Base-by-base conservation (phyloP, 2,888 invertebrate species). In the Baccha elongata region DNA sequence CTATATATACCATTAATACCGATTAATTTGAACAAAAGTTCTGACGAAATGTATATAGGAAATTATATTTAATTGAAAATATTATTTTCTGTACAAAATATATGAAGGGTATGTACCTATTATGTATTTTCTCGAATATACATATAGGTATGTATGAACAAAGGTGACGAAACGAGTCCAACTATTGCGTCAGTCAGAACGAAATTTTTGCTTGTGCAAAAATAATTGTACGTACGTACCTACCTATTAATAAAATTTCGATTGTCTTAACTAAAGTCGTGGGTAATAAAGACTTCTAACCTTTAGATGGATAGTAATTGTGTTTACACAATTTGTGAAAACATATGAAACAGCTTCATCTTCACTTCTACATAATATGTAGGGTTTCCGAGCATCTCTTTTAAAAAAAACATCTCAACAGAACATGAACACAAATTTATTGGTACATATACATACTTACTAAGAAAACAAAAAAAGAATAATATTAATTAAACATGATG, bases 181-280 rank as follows among this genome's bases (percentile, higher is more conserved):
- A 60, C 60, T 60, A 60, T 60, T 60, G 60, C 60, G 44, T 60
- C 60, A 60, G 60, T 60, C 60, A 44, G 7, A 23, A 29, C 17
- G 29, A 44, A 42, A 32, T 60, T 13, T 40, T 60, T 29, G 26
- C 10, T 37, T 55, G 40, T 40, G 58, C 37, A 58, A 23, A 58
- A 23, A 21, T 19, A 10, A n/a, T 19, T 32, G 29, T 26, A 8
- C 26, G 26, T 53, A n/a, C n/a, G n/a, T n/a, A n/a, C n/a, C n/a
- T n/a, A n/a, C n/a, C n/a, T n/a, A 19, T 55, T 35, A 37, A 13
- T 40, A 23, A 55, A 13, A 58, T 10, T 40, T 40, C 4, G 2
- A 40, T 55, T 40, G 15, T 40, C 23, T 15, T 10, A 40, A 55
- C 37, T 13, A 55, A 32, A 55, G 37, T 55, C 55, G 10, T 37